phyloP scores from a whole-genome alignment of 2,797 vertebrate genomes.

The Typhlichthys eigenmanni region DNA sequence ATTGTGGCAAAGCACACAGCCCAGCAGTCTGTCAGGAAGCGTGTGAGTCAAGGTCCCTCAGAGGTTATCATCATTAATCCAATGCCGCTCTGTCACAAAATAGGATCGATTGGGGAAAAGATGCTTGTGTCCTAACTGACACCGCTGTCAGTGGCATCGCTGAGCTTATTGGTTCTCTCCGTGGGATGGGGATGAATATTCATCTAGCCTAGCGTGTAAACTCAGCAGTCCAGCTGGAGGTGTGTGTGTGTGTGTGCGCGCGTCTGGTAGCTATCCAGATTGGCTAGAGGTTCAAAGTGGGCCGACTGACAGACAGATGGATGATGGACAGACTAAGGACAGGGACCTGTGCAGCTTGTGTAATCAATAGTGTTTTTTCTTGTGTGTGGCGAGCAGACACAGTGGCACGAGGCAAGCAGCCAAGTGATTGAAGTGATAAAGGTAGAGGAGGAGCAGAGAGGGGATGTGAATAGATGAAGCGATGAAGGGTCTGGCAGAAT shows the following conservation, averaged over 20 bases:
- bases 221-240: conserved; percentile 58
- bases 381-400: conserved; percentile 49
- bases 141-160: conserved; percentile 42
- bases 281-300: conserved; percentile 70
- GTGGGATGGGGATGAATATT: conserved; percentile 62
- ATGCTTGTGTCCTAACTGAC: conserved; percentile 51
- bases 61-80: conserved; percentile 30
- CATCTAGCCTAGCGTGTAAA: conserved; percentile 38
- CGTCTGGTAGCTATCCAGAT: conserved; percentile 51
- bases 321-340: conserved; percentile 54
- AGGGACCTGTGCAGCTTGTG: conserved; percentile 37
- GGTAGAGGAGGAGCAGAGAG: conserved; percentile 49
- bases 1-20: no score
- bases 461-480: conserved; percentile 43
- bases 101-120: conserved; percentile 32
- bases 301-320: conserved; percentile 60
- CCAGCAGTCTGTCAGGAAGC: no score
- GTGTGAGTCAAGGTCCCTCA: conserved; percentile 27
- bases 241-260: conserved; percentile 31
- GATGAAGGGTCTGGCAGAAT: conserved; percentile 41
- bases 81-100: conserved; percentile 27
- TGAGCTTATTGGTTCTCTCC: conserved; percentile 50
- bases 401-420: conserved; percentile 61
- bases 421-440: conserved; percentile 74
- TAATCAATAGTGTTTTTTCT: conserved; percentile 8